Evolutionary conservation across 1,140 invertebrate genomes (phyloP), one percentile per base, ranked within the genome.

Genomic region (Drosophila pandora): DNA sequence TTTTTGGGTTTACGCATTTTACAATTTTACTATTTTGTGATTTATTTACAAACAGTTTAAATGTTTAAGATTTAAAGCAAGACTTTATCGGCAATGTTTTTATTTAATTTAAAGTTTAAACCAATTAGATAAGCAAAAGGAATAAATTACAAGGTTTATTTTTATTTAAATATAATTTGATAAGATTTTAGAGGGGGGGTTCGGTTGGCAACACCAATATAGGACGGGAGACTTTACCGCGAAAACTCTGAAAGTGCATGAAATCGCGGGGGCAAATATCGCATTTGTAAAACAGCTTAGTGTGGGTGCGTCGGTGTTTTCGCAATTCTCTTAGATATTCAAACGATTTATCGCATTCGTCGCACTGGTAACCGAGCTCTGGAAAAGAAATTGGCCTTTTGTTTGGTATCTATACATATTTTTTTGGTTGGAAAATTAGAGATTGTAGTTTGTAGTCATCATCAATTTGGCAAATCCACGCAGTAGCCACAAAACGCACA

Each of bases 221-320:
- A 39, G n/a, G 43, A 30, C 37, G 28, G 7, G 30, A 25, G 43
- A 75, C 52, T 75, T 90, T 90, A 90, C 88, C 88, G 43, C 64
- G 92, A 12, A 93, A 84, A 1, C 91, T 91, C 8, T 92, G 92
- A 72, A 93, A 93, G 56, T 93, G 93, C 47, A 92, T 92, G 80
- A 94, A 94, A 2, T 91, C 80, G 63, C 93, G 93, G 4, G 92
- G 92, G 85, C 94, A 95, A 17, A 93, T 64, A 62, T 93, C 91
- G 72, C 94, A 95, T 63, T 93, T 92, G 83, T 93, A 94, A 23
- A 94, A 94, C 52, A 92, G 91, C 72, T 94, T 93, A 1, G 93
- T 94, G 73, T 95, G 94, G 32, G 92, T 94, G 52, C 94, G 90
- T 28, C 92, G 84, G 71, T 95, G 94, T 67, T 93, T 92, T 54